Evolutionary conservation across 2,797 vertebrate species (phyloP), one percentile per base, ranked within the genome.

Genomic region (Enteromius afrohamiltoni): DNA sequence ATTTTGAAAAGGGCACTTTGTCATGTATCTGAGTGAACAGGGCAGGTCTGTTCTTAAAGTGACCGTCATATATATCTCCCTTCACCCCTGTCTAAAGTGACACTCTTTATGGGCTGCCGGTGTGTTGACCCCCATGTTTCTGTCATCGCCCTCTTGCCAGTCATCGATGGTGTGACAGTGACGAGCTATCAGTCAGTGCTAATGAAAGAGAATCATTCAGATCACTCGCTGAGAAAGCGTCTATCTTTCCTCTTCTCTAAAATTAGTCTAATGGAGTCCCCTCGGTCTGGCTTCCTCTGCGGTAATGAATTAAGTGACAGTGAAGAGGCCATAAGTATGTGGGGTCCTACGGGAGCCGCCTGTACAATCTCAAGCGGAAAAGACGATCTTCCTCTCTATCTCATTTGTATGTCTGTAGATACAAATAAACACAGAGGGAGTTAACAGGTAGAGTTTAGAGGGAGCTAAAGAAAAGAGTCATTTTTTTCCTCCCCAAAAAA

Each of bases 271-370:
- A 88, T 85, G 34, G 75, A 88, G 78, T 83, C 78, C 85, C 83
- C 37, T 73, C 42, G 68, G 83, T 49, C 75, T 70, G 73, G 51
- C 29, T 79, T 73, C 62, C 83, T 85, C 80, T 80, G 34, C 82
- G 78, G 68, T 85, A 85, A 87, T 77, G 77, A 69, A 73, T 77
- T 86, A 83, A 88, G 79, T 88, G 87, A 87, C 85, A 85, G 70
- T 79, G 87, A 87, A 42, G 55, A 84, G 71, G 77, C 70, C 74
- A 77, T 81, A 75, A 80, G 71, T 80, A 70, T 67, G 79, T 68
- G 68, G 31, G 73, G 83, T 83, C 83, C 79, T 68, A 31, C 9
- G 37, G 81, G 87, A 81, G 74, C 51, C 62, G 49, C 81, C 74
- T 83, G 78, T 68, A 55, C 83, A 78, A 86, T n/a, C 19, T 82